Conservation (phyloP, 2,888 invertebrate genomes). For the Zeuzera pyrina region DNA sequence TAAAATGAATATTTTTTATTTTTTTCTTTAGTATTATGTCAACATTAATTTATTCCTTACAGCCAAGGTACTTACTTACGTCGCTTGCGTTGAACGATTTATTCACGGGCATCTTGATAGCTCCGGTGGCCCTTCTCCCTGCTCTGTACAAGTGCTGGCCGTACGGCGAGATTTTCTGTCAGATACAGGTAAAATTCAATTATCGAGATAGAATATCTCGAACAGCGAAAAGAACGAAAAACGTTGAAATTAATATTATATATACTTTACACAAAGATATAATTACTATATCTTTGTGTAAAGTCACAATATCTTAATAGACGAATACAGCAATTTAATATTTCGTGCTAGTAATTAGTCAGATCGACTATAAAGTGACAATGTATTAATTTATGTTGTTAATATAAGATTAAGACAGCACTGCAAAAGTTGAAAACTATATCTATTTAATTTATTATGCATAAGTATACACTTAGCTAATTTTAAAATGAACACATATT, state of each 20-base stretch:
- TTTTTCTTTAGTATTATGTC: neutral
- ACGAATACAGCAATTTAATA: neutral
- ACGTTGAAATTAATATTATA: no score
- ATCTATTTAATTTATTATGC: no score
- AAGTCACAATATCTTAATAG: neutral
- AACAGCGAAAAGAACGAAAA: no score
- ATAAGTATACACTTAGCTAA: no score
- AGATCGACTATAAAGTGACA: no score
- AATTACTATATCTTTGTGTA: neutral
- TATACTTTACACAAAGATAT: neutral
- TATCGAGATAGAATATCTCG: no score
- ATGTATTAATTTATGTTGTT: no score
- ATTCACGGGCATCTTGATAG: slow-evolving; percentile 88
- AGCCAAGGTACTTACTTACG: slow-evolving; percentile 90
- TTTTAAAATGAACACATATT: no score
- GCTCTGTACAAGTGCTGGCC: slow-evolving; percentile 92
- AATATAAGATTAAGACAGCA: no score
- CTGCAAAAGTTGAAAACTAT: no score
- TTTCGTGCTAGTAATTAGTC: no score
- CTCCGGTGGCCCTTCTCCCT: slow-evolving; percentile 88
- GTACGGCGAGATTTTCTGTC: slow-evolving; percentile 91
- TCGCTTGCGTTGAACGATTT: slow-evolving; percentile 90
- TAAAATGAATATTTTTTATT: no score
- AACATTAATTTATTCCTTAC: slow-evolving; percentile 25
- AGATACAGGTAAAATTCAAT: slow-evolving; percentile 84